phyloP scores from a whole-genome alignment of 2,113 vertebrate species.

The Boulengeromyrus knoepffleri region DNA sequence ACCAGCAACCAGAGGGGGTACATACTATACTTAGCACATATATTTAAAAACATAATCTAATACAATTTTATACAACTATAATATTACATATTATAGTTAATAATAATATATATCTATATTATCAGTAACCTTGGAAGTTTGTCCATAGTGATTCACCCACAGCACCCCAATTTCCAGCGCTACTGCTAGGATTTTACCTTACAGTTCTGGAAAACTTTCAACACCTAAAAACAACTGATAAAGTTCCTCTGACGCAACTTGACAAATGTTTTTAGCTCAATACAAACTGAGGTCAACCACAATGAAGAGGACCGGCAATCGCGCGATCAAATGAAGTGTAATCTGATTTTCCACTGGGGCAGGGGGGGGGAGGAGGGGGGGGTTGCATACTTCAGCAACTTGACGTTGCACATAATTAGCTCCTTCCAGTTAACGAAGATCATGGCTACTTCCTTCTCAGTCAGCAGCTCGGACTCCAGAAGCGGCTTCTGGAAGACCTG shows the following conservation, averaged over 20 bases:
- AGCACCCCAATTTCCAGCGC: not conserved
- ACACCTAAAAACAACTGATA: not conserved
- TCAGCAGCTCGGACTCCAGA: constrained; percentile 89
- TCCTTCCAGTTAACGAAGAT: constrained; percentile 99
- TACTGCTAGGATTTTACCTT: not conserved
- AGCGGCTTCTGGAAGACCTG: constrained; percentile 97
- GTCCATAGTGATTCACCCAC: constrained; percentile 27
- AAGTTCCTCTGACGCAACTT: not conserved
- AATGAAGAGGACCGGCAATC: not conserved
- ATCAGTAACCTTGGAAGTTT: constrained; percentile 26
- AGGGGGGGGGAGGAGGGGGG: not conserved
- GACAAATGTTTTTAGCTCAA: not conserved
- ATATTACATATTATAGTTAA: too few species aligned
- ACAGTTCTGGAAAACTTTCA: not conserved
- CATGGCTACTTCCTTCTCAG: constrained; percentile 96
- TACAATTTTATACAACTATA: constrained; percentile 25
- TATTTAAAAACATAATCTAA: constrained; percentile 24
- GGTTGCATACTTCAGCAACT: constrained; percentile 87
- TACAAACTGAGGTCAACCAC: not conserved
- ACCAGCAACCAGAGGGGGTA: not conserved
- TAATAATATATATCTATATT: constrained; percentile 8
- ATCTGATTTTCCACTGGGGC: not conserved
- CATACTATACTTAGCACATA: constrained; percentile 2
- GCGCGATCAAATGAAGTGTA: not conserved
- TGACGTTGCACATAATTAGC: constrained; percentile 99